A percentile compares a stretch with the other conserved stretches of the same genome.
These are phyloP conservation scores for Boloria selene DNA, from an alignment of 2,888 invertebrate genomes.

Conservation along the genomic window DNA sequence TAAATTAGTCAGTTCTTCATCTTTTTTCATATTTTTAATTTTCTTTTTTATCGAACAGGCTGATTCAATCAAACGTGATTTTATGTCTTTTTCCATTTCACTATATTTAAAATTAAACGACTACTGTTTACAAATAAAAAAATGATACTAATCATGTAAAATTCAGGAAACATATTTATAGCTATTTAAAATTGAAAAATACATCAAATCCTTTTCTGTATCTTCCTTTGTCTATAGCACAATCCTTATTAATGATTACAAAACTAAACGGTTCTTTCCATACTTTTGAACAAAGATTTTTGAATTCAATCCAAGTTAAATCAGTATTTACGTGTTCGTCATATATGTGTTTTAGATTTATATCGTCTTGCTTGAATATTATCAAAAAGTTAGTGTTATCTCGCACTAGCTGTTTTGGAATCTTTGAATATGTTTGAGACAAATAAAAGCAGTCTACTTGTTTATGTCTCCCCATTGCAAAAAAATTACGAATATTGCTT, in stretches of 20 bases:
- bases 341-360: slow-evolving; percentile 41
- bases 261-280: slow-evolving; percentile 33
- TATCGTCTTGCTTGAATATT: slow-evolving; percentile 46
- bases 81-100: slow-evolving; percentile 15
- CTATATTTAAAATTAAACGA: not conserved
- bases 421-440: slow-evolving; percentile 46
- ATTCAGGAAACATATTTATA: too few species aligned
- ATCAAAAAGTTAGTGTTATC: slow-evolving; percentile 44
- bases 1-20: slow-evolving; percentile 12
- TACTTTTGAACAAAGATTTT: slow-evolving; percentile 34
- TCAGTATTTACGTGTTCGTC: slow-evolving; percentile 44
- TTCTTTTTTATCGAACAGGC: slow-evolving; percentile 25
- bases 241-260: slow-evolving; percentile 43
- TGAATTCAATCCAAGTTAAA: slow-evolving; percentile 39
- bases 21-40: slow-evolving; percentile 22
- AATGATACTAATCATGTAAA: too few species aligned
- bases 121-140: not conserved
- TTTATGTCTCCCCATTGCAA: slow-evolving; percentile 36
- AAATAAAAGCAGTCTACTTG: slow-evolving; percentile 42
- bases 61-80: slow-evolving; percentile 19
- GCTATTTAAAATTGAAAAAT: slow-evolving; percentile 19
- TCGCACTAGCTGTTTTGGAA: slow-evolving; percentile 48
- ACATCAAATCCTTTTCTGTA: slow-evolving; percentile 35
- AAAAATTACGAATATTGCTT: slow-evolving; percentile 38
- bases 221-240: slow-evolving; percentile 38